Percentiles rank a stretch among this genome's conserved stretches.
Evolutionary conservation across 2,888 invertebrate genomes (phyloP).

Genomic region (Lordiphosa fenestrarum): DNA sequence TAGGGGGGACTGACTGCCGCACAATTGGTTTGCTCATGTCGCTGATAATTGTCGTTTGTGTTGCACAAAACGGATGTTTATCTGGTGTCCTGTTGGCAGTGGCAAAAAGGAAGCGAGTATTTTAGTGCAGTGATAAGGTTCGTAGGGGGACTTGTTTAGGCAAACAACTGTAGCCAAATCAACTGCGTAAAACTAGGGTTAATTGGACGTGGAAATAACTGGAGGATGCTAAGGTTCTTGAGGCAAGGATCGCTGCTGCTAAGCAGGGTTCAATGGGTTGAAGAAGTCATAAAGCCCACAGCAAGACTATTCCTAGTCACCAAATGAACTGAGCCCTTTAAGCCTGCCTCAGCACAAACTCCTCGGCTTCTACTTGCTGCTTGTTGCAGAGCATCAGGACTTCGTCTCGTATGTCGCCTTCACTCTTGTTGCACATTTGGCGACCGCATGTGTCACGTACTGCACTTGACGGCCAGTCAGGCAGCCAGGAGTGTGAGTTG

Average conservation of each 20-base stretch:
- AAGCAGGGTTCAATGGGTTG: no score
- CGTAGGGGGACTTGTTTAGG: no score
- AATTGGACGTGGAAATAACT: background rate
- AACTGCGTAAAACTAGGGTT: no score
- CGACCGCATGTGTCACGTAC: constrained; percentile 66
- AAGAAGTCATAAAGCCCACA: no score
- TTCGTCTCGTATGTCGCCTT: background rate
- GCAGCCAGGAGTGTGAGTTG: background rate
- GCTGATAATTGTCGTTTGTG: constrained; percentile 71
- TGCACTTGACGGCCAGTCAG: constrained; percentile 56
- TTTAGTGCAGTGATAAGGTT: constrained; percentile 10
- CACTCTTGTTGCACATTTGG: constrained; percentile 46
- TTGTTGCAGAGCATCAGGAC: constrained; percentile 2
- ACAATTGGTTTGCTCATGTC: constrained; percentile 73
- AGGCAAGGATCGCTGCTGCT: no score
- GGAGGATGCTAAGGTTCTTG: no score
- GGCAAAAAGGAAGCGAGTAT: background rate
- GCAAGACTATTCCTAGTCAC: no score
- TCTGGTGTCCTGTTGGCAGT: constrained; percentile 1
- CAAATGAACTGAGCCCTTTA: no score
- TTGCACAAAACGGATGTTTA: constrained; percentile 62
- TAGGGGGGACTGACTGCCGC: constrained; percentile 14
- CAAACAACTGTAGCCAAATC: no score
- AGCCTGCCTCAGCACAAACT: no score
- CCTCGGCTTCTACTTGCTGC: background rate